Percentiles rank a stretch among this genome's conserved stretches.
Conservation (phyloP, 1,140 invertebrate species). For the Trichonephila inaurata region DNA sequence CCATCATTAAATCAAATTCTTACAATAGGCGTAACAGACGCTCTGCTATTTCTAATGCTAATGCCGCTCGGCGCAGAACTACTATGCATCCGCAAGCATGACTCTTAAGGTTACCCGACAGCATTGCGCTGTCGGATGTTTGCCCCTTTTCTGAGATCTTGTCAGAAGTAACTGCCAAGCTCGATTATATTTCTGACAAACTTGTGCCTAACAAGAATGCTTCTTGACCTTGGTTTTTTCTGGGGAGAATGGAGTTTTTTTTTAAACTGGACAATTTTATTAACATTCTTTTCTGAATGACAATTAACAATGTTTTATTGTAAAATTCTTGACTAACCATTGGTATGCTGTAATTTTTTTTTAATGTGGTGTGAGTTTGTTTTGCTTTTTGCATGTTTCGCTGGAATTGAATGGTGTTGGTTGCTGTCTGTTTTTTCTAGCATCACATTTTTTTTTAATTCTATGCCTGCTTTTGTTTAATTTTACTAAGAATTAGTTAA, state of each 20-base stretch:
- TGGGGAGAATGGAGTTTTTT: background rate
- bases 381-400: too few relatives aligned
- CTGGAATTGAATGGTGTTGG: too few relatives aligned
- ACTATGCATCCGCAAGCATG: constrained; percentile 64
- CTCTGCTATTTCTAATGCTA: constrained; percentile 40
- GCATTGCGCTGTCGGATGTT: constrained; percentile 58
- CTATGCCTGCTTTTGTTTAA: too few relatives aligned
- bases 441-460: background rate
- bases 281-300: background rate
- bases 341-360: too few relatives aligned
- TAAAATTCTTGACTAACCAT: too few relatives aligned
- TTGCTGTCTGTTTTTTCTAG: background rate
- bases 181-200: constrained; percentile 63
- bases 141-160: constrained; percentile 63
- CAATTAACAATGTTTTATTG: too few relatives aligned
- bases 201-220: constrained; percentile 45
- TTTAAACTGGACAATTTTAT: background rate
- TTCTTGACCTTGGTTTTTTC: background rate
- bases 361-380: too few relatives aligned
- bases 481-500: too few relatives aligned
- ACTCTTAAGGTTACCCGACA: constrained; percentile 67
- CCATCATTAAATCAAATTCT: constrained; percentile 52
- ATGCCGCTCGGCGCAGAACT: constrained; percentile 27
- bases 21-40: constrained; percentile 51
- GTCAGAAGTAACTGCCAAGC: constrained; percentile 45